Conservation (phyloP, 2,888 invertebrate species). For the Ligdia adustata region DNA sequence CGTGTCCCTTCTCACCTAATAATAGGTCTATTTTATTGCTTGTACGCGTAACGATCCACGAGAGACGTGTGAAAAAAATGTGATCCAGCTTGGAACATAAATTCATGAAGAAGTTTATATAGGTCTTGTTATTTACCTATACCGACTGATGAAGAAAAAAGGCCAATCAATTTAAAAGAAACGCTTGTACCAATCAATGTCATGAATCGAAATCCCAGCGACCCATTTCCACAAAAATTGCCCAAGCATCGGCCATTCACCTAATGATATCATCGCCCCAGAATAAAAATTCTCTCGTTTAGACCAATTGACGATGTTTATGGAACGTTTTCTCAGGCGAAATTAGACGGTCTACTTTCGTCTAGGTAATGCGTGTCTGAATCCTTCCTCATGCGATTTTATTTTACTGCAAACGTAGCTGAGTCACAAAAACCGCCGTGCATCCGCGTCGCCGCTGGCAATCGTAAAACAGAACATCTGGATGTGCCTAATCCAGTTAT, state of each 20-base stretch:
- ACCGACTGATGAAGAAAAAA: not conserved
- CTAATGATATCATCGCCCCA: conserved; percentile 79
- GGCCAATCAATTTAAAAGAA: conserved; percentile 30
- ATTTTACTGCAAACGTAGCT: conserved; percentile 29
- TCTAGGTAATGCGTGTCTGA: conserved; percentile 47
- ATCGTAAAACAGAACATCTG: conserved; percentile 13
- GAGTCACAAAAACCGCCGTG: conserved; percentile 18
- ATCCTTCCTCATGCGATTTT: conserved; percentile 49
- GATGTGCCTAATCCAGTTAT: conserved; percentile 13
- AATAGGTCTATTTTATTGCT: conserved; percentile 13
- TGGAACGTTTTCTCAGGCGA: conserved; percentile 69
- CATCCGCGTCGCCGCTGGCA: conserved; percentile 12
- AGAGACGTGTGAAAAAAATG: too few species aligned
- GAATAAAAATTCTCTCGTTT: conserved; percentile 75
- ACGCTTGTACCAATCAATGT: conserved; percentile 61
- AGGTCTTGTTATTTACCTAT: too few species aligned
- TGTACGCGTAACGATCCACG: not conserved
- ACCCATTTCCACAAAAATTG: conserved; percentile 62
- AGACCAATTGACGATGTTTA: conserved; percentile 78
- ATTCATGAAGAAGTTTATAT: too few species aligned
- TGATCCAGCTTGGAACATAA: too few species aligned
- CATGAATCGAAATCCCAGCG: conserved; percentile 63
- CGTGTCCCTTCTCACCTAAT: conserved; percentile 18
- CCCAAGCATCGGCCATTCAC: conserved; percentile 69
- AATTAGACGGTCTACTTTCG: conserved; percentile 67